Evolutionary conservation across 2,888 invertebrate species (phyloP), one percentile per base, ranked within the genome.

Genomic region (Parascotia fuliginaria): DNA sequence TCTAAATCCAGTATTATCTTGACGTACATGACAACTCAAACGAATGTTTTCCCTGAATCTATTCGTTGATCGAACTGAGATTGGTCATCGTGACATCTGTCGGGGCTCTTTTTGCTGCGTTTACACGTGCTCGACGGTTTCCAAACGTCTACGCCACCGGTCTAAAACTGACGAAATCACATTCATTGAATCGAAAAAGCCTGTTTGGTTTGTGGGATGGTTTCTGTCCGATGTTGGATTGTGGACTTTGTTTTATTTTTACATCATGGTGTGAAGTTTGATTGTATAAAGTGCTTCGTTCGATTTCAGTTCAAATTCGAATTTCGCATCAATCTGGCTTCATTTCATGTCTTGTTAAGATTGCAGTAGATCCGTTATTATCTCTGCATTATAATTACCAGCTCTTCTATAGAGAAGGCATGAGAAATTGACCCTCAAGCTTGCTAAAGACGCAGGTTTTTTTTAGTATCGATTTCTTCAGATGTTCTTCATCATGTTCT

Each of bases 41-140:
- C 31, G 22, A 32, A 32, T 31, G 32, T 41, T 42, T 37, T 42
- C 31, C 22, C 5, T 37, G 38, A 48, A 42, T 38, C 42, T 15
- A 38, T 42, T 42, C 38, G 32, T 48, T 38, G 38, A 42, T 48
- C 15, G 48, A 42, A 48, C 32, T 42, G 32, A 42, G 42, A 48
- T 38, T 48, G 48, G 48, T 27, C 15, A 19, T 32, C 32, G 42
- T 42, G 48, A 32, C 48, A 38, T 32, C 31, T 48, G 48, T 32
- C 42, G 42, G 14, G 13, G n/a, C 13, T 27, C 48, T 48, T 42
- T 48, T 48, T 48, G 36, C 37, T 15, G 31, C 16, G 27, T 42
- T 38, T 38, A 48, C 16, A 48, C 32, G 37, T 48, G 48, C 42
- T 33, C 31, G 48, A 42, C 42, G 22, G 42, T 24, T 42, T 42